A percentile compares a stretch with the other conserved stretches of the same genome.
These are phyloP conservation scores for Benthosema pterotum DNA, from an alignment of 2,797 vertebrate species.

Conservation along the genomic window DNA sequence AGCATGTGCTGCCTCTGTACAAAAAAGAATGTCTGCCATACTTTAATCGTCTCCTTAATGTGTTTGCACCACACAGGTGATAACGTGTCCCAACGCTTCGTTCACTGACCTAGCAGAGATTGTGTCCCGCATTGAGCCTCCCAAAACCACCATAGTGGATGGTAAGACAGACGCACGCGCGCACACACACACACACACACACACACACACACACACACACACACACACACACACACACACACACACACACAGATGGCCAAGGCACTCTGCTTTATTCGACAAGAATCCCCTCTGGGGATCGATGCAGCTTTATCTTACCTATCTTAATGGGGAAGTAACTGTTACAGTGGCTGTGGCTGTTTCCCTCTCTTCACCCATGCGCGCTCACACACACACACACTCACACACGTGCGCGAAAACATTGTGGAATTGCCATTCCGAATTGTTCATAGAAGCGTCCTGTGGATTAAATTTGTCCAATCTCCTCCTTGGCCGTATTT, in stretches of 20 bases:
- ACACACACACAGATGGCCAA: not conserved
- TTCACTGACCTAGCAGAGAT: conserved; percentile 97
- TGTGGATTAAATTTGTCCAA: too few species aligned
- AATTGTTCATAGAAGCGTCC: not conserved
- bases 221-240: conserved; percentile 1
- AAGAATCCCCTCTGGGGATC: too few species aligned
- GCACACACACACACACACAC: not conserved
- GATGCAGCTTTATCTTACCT: too few species aligned
- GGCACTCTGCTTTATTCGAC: too few species aligned
- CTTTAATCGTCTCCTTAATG: too few species aligned
- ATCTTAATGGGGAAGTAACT: too few species aligned
- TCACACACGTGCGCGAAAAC: not conserved
- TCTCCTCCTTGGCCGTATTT: too few species aligned
- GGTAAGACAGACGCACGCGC: conserved; percentile 76
- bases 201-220: conserved; percentile 4
- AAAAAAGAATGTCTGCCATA: too few species aligned
- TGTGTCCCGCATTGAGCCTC: conserved; percentile 91
- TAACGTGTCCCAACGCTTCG: conserved; percentile 91
- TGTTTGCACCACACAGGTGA: conserved; percentile 78
- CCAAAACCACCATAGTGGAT: conserved; percentile 81
- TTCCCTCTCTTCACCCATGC: conserved; percentile 1
- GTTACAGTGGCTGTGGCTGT: not conserved
- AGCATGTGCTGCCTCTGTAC: too few species aligned
- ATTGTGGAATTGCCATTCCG: not conserved
- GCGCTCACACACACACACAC: conserved; percentile 1